Conservation (phyloP, 2,113 vertebrate species). For the Petaurus breviceps region DNA sequence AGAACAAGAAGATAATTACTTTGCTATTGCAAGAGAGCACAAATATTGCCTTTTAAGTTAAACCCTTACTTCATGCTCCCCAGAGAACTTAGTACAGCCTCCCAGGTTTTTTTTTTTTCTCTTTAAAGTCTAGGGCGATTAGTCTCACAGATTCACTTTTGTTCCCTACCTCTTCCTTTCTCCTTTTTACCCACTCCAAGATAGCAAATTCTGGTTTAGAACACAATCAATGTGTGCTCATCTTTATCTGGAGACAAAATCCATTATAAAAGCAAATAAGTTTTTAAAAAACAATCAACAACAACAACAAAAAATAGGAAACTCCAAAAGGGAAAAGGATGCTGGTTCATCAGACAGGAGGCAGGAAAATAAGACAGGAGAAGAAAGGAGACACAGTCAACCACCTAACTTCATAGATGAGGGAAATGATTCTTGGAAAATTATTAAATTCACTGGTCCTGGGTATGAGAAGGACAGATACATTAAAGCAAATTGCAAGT, state of each 20-base stretch:
- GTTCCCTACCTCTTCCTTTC: not conserved
- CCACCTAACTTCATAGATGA: not conserved
- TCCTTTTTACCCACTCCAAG: not conserved
- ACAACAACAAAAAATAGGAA: not conserved
- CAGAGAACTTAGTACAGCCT: not conserved
- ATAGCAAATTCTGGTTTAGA: not conserved
- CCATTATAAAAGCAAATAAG: not conserved
- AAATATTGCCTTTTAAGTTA: slow-evolving; percentile 1
- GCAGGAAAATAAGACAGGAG: not conserved
- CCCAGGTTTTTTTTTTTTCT: not conserved
- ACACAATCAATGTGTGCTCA: not conserved
- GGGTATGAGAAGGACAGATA: not conserved
- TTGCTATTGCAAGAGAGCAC: not conserved
- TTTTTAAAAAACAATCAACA: not conserved
- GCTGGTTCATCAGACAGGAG: not conserved
- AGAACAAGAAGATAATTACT: slow-evolving; percentile 4
- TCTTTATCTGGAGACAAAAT: not conserved
- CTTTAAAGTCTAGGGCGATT: not conserved
- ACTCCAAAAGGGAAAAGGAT: not conserved
- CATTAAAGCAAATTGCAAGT: not conserved
- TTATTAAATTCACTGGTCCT: not conserved
- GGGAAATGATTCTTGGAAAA: not conserved
- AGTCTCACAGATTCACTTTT: not conserved
- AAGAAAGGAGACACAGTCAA: not conserved
- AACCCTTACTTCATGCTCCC: not conserved